Conservation (phyloP, 2,797 vertebrate genomes). For the Carcharodon carcharias region DNA sequence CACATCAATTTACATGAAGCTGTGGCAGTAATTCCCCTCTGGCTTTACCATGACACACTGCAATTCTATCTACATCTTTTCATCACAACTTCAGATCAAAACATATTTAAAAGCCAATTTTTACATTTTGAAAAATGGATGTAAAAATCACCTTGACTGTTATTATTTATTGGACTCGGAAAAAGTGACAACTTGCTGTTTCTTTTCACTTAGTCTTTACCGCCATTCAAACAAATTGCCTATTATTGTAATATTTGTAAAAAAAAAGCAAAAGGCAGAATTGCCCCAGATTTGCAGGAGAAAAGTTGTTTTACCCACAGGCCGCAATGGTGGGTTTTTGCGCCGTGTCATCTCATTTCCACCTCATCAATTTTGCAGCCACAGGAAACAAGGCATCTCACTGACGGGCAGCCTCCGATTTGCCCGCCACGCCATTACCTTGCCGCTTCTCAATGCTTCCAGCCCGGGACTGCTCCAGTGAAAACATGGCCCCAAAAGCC, state of each 20-base stretch:
- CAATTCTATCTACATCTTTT: neutral
- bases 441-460: too few species aligned
- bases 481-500: too few species aligned
- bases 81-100: slow-evolving; percentile 23
- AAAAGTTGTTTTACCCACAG: too few species aligned
- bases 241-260: slow-evolving; percentile 43
- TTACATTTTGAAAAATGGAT: slow-evolving; percentile 46
- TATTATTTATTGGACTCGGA: slow-evolving; percentile 44
- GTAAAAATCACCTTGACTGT: slow-evolving; percentile 54
- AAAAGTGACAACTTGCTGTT: slow-evolving; percentile 47
- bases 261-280: slow-evolving; percentile 23
- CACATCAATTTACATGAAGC: neutral
- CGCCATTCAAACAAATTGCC: slow-evolving; percentile 39
- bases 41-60: neutral
- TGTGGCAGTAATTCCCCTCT: neutral
- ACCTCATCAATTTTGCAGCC: too few species aligned
- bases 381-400: too few species aligned
- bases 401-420: too few species aligned
- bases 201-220: slow-evolving; percentile 45
- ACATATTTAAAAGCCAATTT: slow-evolving; percentile 48
- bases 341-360: too few species aligned
- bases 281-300: too few species aligned
- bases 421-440: too few species aligned
- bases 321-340: too few species aligned
- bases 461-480: too few species aligned